Conservation (phyloP, 37 sponge, comb jelly and placozoan species). For the Haliclona indistincta region DNA sequence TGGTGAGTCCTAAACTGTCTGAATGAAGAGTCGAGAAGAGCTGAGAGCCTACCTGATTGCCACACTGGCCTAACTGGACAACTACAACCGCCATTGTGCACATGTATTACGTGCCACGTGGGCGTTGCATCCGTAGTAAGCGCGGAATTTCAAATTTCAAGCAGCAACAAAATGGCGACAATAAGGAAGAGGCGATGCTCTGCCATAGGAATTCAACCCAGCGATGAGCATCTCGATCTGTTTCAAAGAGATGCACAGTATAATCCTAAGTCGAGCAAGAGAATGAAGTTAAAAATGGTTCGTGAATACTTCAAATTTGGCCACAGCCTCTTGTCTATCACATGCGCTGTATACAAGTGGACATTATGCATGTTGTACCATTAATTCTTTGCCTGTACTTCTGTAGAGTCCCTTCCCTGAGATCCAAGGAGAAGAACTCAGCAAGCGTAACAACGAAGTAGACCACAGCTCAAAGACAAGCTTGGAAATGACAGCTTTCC, state of each 20-base stretch:
- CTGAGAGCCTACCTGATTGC: conserved; percentile 83
- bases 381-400: neutral
- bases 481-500: neutral
- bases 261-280: neutral
- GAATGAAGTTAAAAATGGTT: neutral
- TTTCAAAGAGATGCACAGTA: neutral
- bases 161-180: neutral
- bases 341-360: too few species aligned
- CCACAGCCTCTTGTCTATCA: too few species aligned
- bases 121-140: conserved; percentile 15
- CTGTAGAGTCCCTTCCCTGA: neutral
- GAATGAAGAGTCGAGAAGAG: conserved; percentile 51
- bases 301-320: neutral
- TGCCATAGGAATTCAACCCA: neutral
- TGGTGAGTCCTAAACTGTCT: conserved; percentile 33
- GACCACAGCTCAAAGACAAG: neutral
- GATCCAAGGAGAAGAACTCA: neutral
- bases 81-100: conserved; percentile 66
- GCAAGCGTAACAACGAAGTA: neutral
- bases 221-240: neutral
- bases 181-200: neutral
- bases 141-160: neutral
- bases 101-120: neutral
- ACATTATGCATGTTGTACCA: neutral
- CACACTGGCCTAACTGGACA: conserved; percentile 91